Evolutionary conservation across 2,113 vertebrate genomes (phyloP).

Genomic region (Scortum barcoo): DNA sequence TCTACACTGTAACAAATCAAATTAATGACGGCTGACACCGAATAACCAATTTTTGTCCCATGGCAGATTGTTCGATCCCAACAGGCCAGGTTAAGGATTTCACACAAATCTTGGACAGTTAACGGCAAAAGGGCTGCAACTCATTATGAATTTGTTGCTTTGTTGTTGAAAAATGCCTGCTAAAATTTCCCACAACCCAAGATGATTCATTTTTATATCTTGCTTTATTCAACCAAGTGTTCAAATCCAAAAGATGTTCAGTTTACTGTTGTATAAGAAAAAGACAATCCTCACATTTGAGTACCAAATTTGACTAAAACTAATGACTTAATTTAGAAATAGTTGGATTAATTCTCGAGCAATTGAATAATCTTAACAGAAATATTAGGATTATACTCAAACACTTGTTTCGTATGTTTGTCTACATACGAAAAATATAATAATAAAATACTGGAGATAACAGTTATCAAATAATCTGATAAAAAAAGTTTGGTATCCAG

Average conservation of each 20-base stretch:
- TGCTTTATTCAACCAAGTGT: background rate
- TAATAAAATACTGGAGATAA: background rate
- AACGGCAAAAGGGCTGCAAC: background rate
- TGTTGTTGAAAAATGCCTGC: background rate
- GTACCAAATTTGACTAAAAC: background rate
- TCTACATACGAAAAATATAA: background rate
- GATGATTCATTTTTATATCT: background rate
- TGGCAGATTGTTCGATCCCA: too few relatives aligned
- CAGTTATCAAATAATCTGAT: background rate
- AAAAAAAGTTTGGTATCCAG: background rate
- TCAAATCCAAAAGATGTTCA: background rate
- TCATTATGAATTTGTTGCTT: background rate
- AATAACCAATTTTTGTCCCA: too few relatives aligned
- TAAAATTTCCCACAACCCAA: background rate
- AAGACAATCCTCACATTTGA: background rate
- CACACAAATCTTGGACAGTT: background rate
- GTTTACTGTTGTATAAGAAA: background rate
- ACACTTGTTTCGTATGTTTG: background rate
- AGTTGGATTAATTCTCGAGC: background rate
- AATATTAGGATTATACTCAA: background rate
- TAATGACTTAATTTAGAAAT: background rate
- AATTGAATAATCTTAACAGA: too few relatives aligned
- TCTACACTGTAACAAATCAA: background rate
- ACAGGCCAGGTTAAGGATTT: background rate
- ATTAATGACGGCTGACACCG: background rate